A percentile compares a stretch with the other conserved stretches of the same genome.
These are phyloP conservation scores for Vanacampus margaritifer DNA, from an alignment of 2,113 vertebrate genomes.

Conservation along the genomic window DNA sequence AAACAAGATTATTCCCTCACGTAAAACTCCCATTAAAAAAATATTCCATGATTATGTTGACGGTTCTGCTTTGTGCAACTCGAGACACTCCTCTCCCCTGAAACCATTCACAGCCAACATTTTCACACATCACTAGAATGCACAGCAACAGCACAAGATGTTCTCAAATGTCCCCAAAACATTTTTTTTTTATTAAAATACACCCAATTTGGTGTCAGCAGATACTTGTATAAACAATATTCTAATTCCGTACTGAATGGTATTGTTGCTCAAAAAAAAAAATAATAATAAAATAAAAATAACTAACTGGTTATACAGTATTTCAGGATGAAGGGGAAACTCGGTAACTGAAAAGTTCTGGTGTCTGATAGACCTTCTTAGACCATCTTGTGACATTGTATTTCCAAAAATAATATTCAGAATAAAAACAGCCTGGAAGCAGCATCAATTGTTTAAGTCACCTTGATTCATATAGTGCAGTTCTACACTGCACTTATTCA, in stretches of 20 bases:
- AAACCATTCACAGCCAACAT: neutral
- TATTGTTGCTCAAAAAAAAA: neutral
- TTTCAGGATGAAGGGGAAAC: too few species aligned
- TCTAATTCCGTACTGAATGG: neutral
- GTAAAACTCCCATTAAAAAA: neutral
- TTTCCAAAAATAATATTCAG: neutral
- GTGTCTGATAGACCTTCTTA: neutral
- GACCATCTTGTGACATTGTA: neutral
- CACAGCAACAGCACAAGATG: neutral
- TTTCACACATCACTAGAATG: neutral
- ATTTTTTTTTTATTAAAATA: neutral
- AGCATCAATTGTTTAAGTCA: neutral
- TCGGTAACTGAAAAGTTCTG: neutral
- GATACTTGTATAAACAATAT: neutral
- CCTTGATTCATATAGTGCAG: too few species aligned
- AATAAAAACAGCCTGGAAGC: neutral
- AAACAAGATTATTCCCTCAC: neutral
- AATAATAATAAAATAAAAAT: neutral
- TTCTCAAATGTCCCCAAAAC: neutral
- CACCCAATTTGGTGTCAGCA: neutral
- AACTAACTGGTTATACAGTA: neutral
- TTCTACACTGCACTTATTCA: neutral
- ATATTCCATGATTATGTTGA: neutral
- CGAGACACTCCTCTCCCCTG: neutral
- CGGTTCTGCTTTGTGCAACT: neutral